phyloP scores from a whole-genome alignment of 2,888 invertebrate species.

The Ptilodon capucinus region DNA sequence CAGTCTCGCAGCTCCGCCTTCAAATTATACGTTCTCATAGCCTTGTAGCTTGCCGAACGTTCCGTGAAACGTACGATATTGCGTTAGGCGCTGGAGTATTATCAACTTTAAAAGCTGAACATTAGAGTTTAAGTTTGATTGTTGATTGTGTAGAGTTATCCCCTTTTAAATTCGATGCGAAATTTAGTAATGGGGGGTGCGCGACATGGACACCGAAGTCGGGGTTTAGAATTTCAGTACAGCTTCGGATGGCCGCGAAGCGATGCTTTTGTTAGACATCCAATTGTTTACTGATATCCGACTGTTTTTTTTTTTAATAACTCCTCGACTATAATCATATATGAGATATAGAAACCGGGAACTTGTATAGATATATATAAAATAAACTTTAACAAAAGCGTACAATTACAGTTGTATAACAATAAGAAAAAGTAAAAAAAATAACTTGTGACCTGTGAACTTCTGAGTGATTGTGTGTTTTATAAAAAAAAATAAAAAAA shows the following conservation, averaged over 20 bases:
- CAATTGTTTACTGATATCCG: slow-evolving; percentile 72
- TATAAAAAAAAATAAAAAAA: slow-evolving; percentile 24
- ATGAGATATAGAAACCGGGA: slow-evolving; percentile 42
- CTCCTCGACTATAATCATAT: slow-evolving; percentile 43
- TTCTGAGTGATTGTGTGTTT: slow-evolving; percentile 41
- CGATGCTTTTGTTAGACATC: slow-evolving; percentile 77
- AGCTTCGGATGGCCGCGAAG: slow-evolving; percentile 81
- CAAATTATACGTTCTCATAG: slow-evolving; percentile 83
- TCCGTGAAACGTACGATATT: slow-evolving; percentile 41
- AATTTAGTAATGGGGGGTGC: slow-evolving; percentile 82
- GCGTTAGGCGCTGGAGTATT: slow-evolving; percentile 24
- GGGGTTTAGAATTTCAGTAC: slow-evolving; percentile 82
- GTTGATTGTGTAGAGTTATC: slow-evolving; percentile 17
- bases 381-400: slow-evolving; percentile 29
- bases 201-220: slow-evolving; percentile 80
- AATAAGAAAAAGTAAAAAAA: slow-evolving; percentile 31
- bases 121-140: slow-evolving; percentile 21
- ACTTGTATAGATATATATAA: slow-evolving; percentile 36
- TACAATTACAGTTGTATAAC: slow-evolving; percentile 44
- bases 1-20: slow-evolving; percentile 68
- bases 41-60: slow-evolving; percentile 61
- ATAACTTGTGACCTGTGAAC: slow-evolving; percentile 40
- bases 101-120: slow-evolving; percentile 1
- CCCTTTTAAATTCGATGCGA: slow-evolving; percentile 49
- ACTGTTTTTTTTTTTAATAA: slow-evolving; percentile 66